These are phyloP conservation scores for Tricholaema leucomelas DNA, from an alignment of 2,113 vertebrate species.

Conservation along the genomic window DNA sequence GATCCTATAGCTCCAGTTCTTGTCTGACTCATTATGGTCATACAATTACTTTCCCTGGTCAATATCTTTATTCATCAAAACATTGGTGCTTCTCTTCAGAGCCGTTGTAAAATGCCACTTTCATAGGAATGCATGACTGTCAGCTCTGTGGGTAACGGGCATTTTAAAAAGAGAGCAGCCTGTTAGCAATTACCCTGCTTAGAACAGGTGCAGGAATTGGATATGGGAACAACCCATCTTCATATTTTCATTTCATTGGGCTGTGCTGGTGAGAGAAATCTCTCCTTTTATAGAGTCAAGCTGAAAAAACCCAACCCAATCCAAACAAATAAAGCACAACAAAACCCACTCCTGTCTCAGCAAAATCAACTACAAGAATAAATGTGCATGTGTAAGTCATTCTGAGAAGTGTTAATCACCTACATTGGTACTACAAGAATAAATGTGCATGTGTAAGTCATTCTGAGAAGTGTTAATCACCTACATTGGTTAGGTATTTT, in stretches of 20 bases:
- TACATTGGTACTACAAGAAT: not conserved
- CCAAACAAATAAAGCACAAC: not conserved
- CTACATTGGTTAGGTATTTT: not conserved
- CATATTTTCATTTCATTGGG: conserved; percentile 11
- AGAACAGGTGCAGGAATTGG: not conserved
- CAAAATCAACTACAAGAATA: not conserved
- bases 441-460: not conserved
- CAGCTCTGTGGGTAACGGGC: not conserved
- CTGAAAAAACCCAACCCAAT: not conserved
- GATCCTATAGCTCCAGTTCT: conserved; percentile 38
- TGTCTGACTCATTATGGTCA: conserved; percentile 36
- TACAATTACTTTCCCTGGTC: conserved; percentile 46
- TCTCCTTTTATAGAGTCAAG: not conserved
- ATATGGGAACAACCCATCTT: not conserved
- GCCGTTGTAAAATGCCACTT: conserved; percentile 23
- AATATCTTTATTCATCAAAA: conserved; percentile 67
- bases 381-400: not conserved
- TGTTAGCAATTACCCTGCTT: conserved; percentile 24
- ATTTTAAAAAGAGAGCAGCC: conserved; percentile 40
- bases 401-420: not conserved
- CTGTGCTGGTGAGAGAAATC: not conserved
- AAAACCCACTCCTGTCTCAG: not conserved
- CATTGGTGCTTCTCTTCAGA: conserved; percentile 28
- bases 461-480: not conserved
- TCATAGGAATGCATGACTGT: not conserved